These are phyloP conservation scores for Gryllus longicercus DNA, from an alignment of 2,888 invertebrate genomes.

Conservation along the genomic window DNA sequence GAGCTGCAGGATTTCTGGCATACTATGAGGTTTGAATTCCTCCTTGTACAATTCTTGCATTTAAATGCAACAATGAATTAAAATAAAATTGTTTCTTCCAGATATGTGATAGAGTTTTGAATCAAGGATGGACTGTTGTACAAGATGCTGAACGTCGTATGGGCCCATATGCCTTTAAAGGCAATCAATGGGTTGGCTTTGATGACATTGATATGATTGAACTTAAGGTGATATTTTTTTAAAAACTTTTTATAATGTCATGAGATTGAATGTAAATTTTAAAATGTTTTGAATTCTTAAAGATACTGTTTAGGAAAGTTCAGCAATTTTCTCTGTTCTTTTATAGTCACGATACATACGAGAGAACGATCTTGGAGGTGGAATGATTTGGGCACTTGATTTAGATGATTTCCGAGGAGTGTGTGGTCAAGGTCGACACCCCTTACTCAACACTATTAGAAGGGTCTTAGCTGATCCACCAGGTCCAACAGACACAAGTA, in stretches of 20 bases:
- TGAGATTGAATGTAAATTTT: background rate
- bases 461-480: constrained; percentile 54
- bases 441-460: constrained; percentile 73
- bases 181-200: constrained; percentile 87
- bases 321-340: background rate
- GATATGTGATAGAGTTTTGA: constrained; percentile 78
- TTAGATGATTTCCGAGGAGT: constrained; percentile 79
- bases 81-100: constrained; percentile 41
- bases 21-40: constrained; percentile 71
- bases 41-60: background rate
- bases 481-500: background rate
- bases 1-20: constrained; percentile 80
- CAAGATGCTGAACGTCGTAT: constrained; percentile 73
- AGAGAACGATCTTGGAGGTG: constrained; percentile 74
- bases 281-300: no score
- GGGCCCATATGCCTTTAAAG: constrained; percentile 85
- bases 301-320: background rate
- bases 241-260: background rate
- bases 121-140: constrained; percentile 75
- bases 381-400: constrained; percentile 89
- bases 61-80: background rate
- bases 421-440: constrained; percentile 77
- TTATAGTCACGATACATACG: constrained; percentile 67
- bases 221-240: constrained; percentile 53
- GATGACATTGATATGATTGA: constrained; percentile 78